These are phyloP conservation scores for Chrysolina haemoptera DNA, from an alignment of 2,888 invertebrate genomes.

Conservation along the genomic window DNA sequence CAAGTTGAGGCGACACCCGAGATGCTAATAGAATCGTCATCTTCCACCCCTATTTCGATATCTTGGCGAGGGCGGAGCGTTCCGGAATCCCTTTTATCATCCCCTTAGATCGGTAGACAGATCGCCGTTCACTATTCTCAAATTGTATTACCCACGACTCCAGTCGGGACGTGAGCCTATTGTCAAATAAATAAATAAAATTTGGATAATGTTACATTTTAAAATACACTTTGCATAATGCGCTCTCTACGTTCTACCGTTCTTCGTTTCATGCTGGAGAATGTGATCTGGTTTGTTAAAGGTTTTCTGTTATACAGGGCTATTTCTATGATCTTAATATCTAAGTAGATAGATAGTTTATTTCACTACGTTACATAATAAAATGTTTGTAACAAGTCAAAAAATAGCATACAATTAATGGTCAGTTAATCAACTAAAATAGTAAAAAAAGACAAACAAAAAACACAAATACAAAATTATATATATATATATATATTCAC, in stretches of 20 bases:
- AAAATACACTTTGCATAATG: constrained; percentile 70
- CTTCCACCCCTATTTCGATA: constrained; percentile 47
- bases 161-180: constrained; percentile 70
- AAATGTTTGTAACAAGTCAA: too few species aligned
- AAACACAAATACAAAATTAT: too few species aligned
- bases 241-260: constrained; percentile 52
- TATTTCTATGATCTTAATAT: neutral
- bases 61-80: constrained; percentile 52
- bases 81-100: constrained; percentile 52
- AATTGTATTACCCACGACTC: constrained; percentile 70
- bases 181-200: constrained; percentile 71
- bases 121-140: constrained; percentile 69
- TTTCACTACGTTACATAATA: too few species aligned
- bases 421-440: too few species aligned
- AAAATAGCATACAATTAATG: too few species aligned
- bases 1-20: constrained; percentile 55
- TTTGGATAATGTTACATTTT: constrained; percentile 71
- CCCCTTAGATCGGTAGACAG: constrained; percentile 63
- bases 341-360: too few species aligned
- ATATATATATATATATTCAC: too few species aligned
- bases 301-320: constrained; percentile 30
- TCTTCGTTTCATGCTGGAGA: constrained; percentile 59
- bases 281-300: constrained; percentile 64
- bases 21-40: constrained; percentile 62
- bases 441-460: too few species aligned